Evolutionary conservation across 2,113 vertebrate genomes (phyloP), one percentile per base, ranked within the genome.

Genomic region (Podilymbus podiceps): DNA sequence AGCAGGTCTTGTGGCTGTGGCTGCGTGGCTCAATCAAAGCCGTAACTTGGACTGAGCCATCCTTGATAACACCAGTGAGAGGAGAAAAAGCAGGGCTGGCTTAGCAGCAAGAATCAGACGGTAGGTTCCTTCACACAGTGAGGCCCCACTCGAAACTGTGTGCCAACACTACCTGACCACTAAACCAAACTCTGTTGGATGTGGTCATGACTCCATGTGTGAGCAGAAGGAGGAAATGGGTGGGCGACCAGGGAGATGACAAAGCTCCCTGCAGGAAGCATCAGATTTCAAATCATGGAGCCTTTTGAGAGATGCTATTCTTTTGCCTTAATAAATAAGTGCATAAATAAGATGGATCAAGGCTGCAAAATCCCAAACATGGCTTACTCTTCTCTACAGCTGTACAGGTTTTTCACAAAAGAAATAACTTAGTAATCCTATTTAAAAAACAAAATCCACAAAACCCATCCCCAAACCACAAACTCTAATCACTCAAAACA

Each of bases 91-190:
- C 27, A 31, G 15, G 47, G 11, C 7, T n/a, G 4, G 50, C n/a
- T 60, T 15, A 38, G 50, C 21, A 74, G 35, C 0, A 0, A 82
- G 68, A 80, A 71, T 74, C 42, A 84, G 44, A 31, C 2, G 3
- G n/a, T 35, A 59, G 40, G 24, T 27, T 86, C 50, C 56, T 60
- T 58, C 11, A 4, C 33, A 49, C 6, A 40, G 8, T 13, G 23
- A 69, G 23, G 8, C 10, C 20, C 10, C 30, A 12, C 24, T 22
- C 0, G 0, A 66, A 58, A 50, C 12, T 11, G 4, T 31, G 14
- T 69, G 30, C 55, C 55, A 62, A 28, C 9, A 3, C 15, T 33
- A 66, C 78, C 88, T 86, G 80, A 55, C 50, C 0, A 0, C 28
- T 30, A 55, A 90, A 16, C 7, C 38, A 62, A 42, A 38, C 30